Evolutionary conservation across 2,888 invertebrate species (phyloP), one percentile per base, ranked within the genome.

Genomic region (Invenusta paracnida): DNA sequence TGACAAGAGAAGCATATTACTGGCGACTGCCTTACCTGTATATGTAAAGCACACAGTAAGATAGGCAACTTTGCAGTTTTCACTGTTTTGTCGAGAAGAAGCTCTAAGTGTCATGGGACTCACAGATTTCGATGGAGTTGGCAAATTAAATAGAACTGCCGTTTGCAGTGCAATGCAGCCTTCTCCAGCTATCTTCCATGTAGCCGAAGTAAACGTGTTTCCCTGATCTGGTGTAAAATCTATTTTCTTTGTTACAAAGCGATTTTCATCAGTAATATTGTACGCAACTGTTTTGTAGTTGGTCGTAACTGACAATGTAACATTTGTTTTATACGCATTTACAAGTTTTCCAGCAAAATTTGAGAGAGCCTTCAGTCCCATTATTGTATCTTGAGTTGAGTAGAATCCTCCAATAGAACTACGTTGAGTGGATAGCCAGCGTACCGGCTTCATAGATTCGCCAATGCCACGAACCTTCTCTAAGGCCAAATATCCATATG

Each of bases 381-480:
- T 85, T n/a, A 89, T 89, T 23, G 89, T 89, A 82, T 89, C 89
- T 88, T 88, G 89, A 67, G 89, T 88, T n/a, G 88, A 88, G 29
- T 88, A 87, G 85, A 89, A 89, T 0, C 87, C 81, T 11, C 89
- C 89, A 17, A 87, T 81, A 30, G 86, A 87, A 5, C 87, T 79
- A 30, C 86, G 84, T 82, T 89, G 86, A 29, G 86, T 28, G 29
- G 88, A 85, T 29, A 88, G 29, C 88, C 88, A 88, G 81, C 85
- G 84, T 67, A 87, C 87, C 30, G 88, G 86, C 17, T 82, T 81
- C 84, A 83, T 30, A 30, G 29, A 13, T 29, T 86, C 87, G n/a
- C 79, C 83, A 17, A 86, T 84, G n/a, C 87, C 73, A 23, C 84
- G 83, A 48, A 87, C 27, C 5, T 85, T 30, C 0, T 87, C 85